These are phyloP conservation scores for Hylia prasina DNA, from an alignment of 2,113 vertebrate genomes.

Conservation along the genomic window DNA sequence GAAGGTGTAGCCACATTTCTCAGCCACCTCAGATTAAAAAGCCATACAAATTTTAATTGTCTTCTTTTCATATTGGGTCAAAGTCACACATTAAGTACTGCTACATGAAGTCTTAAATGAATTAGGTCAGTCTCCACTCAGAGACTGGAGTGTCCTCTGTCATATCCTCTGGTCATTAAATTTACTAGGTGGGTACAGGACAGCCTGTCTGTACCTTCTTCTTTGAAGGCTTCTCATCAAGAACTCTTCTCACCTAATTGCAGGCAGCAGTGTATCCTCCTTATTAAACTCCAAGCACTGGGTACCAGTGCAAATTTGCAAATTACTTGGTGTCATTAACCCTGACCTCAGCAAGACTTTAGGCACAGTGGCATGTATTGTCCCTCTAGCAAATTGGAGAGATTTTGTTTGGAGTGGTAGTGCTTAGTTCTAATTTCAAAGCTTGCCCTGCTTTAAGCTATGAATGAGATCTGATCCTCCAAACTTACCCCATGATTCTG, in stretches of 20 bases:
- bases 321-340: background rate
- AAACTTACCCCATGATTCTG: background rate
- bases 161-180: background rate
- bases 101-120: background rate
- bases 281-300: background rate
- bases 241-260: background rate
- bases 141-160: background rate
- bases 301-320: background rate
- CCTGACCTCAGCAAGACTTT: background rate
- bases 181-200: background rate
- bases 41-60: background rate
- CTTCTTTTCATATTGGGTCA: background rate
- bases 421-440: background rate
- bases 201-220: background rate
- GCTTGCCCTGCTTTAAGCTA: background rate
- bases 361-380: accelerated
- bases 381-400: background rate
- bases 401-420: background rate
- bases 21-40: background rate
- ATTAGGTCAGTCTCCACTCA: background rate
- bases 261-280: background rate
- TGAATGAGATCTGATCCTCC: background rate
- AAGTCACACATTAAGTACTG: background rate
- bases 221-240: background rate
- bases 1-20: background rate